phyloP scores from a whole-genome alignment of 2,113 vertebrate species.

The Natator depressus region DNA sequence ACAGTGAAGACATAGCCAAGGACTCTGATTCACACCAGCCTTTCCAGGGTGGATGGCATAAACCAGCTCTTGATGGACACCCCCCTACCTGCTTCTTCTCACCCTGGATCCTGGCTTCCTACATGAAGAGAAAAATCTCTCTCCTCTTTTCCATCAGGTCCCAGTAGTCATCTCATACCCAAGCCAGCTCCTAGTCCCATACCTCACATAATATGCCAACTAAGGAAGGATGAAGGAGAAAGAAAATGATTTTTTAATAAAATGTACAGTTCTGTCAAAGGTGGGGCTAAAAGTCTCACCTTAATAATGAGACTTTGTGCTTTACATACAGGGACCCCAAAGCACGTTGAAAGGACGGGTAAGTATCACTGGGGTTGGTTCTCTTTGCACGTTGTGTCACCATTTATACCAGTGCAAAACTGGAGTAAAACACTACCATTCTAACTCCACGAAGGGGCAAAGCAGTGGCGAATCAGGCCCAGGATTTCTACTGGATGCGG shows the following conservation, averaged over 20 bases:
- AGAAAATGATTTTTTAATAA: neutral
- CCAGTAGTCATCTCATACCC: neutral
- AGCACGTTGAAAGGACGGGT: neutral
- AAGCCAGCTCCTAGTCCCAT: neutral
- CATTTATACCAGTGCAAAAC: neutral
- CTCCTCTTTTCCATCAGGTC: neutral
- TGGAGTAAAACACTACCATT: neutral
- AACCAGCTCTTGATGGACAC: neutral
- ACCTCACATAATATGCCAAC: neutral
- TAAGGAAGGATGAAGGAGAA: neutral
- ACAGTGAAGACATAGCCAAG: neutral
- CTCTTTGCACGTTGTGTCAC: neutral
- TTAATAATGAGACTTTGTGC: neutral
- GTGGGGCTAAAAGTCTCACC: neutral
- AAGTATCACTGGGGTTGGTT: neutral
- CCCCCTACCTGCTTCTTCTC: neutral
- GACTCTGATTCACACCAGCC: neutral
- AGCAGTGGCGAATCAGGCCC: neutral
- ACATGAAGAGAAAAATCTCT: neutral
- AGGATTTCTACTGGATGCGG: neutral
- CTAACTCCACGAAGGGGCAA: neutral
- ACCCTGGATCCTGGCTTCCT: neutral
- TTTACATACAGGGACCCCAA: neutral
- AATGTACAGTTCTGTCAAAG: neutral
- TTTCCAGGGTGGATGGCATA: neutral